Evolutionary conservation across 2,888 invertebrate species (phyloP), one percentile per base, ranked within the genome.

Genomic region (Clanis bilineata): DNA sequence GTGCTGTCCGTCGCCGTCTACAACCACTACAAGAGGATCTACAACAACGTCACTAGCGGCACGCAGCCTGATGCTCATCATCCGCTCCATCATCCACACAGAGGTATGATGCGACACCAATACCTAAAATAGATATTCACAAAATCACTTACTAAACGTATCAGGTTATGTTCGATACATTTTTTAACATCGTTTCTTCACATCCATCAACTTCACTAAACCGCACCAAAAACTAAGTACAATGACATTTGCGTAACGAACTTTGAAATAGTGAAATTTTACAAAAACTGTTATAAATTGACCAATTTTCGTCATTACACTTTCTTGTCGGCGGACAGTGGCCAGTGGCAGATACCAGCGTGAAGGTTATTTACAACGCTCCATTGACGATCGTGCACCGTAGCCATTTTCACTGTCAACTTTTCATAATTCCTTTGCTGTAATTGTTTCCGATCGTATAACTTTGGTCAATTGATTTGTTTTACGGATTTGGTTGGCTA

Each of bases 1-100:
- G 98, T 99, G 41, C 93, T 99, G 39, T 96, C 99, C 0, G 99
- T 99, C 38, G 99, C 99, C 10, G 99, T 99, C 0, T 99, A 99
- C 92, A 99, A 99, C 91, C 99, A 99, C 85, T 99, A 99, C 90
- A 99, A 99, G 92, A 93, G 99, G 75, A 98, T 99, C 79, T 97
- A 97, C 86, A 98, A 99, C 87, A 99, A 99, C 90, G 93, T 97
- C 63, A 71, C 93, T 85, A 80, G 84, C 76, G 80, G 85, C 15
- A 67, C 82, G 47, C 92, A 85, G 2, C 63, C 77, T 1, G 90
- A 94, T 64, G 92, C 94, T 66, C 94, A 95, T 70, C 95, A 95
- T 71, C 94, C 95, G 28, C 88, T 95, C 62, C 95, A 95, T 75
- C 95, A 95, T 77, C 94, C 95, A 72, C 95, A 96, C 78, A 93